Evolutionary conservation across 2,888 invertebrate genomes (phyloP), one percentile per base, ranked within the genome.

Genomic region (Cynaeus angustus): DNA sequence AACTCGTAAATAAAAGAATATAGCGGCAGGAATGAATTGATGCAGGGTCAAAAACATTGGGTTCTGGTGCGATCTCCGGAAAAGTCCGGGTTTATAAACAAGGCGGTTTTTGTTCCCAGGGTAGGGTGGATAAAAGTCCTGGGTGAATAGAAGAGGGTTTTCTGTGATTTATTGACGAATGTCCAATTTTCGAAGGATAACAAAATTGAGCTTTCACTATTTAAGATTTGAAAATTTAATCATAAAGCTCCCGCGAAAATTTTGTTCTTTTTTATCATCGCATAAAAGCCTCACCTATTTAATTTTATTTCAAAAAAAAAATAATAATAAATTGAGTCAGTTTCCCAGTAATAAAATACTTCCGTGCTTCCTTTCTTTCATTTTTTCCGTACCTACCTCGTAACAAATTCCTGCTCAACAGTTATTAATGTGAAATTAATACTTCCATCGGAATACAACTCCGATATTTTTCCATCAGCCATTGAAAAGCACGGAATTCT

Each of bases 1-100:
- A 45, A 56, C 55, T 46, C 58, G 56, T 64, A 68, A 68, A 68
- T 56, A 64, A 64, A 64, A 64, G 64, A 64, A 64, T 62, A 62
- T 62, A 26, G 59, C 53, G 43, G 26, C 37, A 21, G 62, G 16
- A 62, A 62, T 62, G 64, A 64, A 64, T 64, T 64, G 64, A 43
- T 53, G 30, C 12, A 41, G 45, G 43, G 37, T 38, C 61, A 48
- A 50, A 61, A 61, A 48, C 61, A 50, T 48, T 38, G 21, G 33
- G 13, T 10, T 21, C 37, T 37, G 37, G 37, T 7, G 37, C 41
- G 41, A 41, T 41, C 41, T 41, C 41, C 41, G 41, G 48, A 48
- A 9, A n/a, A 48, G 48, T 21, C 16, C 21, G 48, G 12, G 21
- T 48, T 48, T 48, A 16, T 48, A 48, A 48, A 48, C 41, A 41